phyloP scores from a whole-genome alignment of 2,888 invertebrate genomes.

The Phengaris alcon region DNA sequence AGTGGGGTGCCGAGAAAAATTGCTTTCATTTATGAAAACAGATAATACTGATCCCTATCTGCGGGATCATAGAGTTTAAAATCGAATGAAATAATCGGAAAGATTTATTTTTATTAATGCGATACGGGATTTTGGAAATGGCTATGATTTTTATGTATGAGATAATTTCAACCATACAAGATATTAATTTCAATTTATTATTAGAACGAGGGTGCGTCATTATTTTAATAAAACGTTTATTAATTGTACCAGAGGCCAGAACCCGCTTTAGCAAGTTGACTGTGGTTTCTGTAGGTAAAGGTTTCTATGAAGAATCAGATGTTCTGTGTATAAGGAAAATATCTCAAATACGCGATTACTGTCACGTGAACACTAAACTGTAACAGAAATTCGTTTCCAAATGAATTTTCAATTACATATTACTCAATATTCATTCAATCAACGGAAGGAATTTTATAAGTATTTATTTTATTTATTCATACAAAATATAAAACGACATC shows the following conservation, averaged over 20 bases:
- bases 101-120: conserved; percentile 20
- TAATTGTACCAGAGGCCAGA: neutral
- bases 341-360: no score
- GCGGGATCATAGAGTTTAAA: conserved; percentile 38
- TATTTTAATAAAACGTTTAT: neutral
- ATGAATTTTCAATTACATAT: no score
- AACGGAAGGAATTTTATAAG: no score
- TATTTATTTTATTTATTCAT: no score
- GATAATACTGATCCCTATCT: conserved; percentile 34
- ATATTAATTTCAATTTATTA: conserved; percentile 16
- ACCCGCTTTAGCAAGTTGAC: neutral
- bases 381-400: no score
- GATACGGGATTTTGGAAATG: conserved; percentile 22
- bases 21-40: conserved; percentile 33
- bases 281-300: neutral
- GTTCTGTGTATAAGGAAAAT: no score
- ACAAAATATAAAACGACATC: no score
- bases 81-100: conserved; percentile 38
- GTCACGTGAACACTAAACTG: no score
- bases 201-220: conserved; percentile 6
- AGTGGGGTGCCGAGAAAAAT: conserved; percentile 72
- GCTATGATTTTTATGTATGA: conserved; percentile 10
- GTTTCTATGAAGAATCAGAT: neutral
- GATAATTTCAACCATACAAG: conserved; percentile 14
- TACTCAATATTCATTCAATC: no score